Conservation (phyloP, 2,113 vertebrate species). For the Apodemus speciosus region DNA sequence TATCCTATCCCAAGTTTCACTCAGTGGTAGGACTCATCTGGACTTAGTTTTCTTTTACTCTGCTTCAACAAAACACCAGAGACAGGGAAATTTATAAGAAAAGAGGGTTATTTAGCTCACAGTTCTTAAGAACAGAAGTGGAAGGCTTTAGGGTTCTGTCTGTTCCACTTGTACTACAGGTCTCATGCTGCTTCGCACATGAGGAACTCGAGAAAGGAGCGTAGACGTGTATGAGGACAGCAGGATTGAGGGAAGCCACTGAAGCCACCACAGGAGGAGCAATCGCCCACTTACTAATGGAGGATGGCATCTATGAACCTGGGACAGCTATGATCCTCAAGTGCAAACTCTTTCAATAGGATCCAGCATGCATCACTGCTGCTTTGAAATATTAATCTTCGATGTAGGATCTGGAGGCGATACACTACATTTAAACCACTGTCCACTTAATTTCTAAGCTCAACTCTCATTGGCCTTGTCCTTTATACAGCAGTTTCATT, state of each 20-base stretch:
- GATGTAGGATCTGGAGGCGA: not conserved
- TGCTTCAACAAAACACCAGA: not conserved
- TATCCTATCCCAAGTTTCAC: not conserved
- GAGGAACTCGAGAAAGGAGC: not conserved
- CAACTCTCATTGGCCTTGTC: not conserved
- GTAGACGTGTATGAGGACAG: not conserved
- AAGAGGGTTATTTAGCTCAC: not conserved
- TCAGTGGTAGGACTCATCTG: not conserved
- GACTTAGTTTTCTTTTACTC: not conserved
- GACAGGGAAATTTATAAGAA: not conserved
- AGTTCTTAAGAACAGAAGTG: not conserved
- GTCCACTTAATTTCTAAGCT: not conserved
- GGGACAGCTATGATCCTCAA: no score
- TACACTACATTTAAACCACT: not conserved
- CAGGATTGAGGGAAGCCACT: no score
- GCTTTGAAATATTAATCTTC: not conserved
- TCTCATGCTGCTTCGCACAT: not conserved
- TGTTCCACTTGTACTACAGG: not conserved
- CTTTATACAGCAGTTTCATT: not conserved
- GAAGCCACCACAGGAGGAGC: not conserved
- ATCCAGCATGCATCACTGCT: not conserved
- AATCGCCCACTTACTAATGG: not conserved
- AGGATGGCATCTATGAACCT: not conserved
- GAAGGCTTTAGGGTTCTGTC: not conserved
- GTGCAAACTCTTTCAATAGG: not conserved